Conservation (phyloP, 2,113 vertebrate genomes). For the Pteropus alecto region DNA sequence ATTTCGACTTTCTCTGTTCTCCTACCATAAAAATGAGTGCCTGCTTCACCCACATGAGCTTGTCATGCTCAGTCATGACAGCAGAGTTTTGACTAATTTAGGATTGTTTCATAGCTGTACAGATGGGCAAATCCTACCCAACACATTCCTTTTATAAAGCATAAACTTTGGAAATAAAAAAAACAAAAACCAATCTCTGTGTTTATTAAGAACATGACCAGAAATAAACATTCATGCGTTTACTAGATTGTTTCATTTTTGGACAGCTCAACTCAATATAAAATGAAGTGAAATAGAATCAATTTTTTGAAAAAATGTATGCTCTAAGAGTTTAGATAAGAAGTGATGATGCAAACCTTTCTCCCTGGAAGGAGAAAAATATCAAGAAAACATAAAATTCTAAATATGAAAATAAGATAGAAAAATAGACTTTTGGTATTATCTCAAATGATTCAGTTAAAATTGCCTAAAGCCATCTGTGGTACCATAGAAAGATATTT, state of each 20-base stretch:
- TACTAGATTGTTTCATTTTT: background rate
- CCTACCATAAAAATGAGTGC: background rate
- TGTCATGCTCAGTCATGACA: background rate
- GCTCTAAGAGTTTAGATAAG: background rate
- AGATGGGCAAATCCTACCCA: background rate
- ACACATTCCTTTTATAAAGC: background rate
- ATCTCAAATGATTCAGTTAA: background rate
- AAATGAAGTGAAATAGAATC: background rate
- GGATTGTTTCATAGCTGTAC: background rate
- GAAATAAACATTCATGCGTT: background rate
- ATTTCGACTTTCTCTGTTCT: background rate
- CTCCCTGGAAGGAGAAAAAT: background rate
- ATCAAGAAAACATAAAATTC: background rate
- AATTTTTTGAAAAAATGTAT: background rate
- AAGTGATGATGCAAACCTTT: background rate
- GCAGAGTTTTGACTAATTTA: background rate
- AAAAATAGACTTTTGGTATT: background rate
- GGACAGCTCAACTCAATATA: background rate
- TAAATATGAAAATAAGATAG: background rate
- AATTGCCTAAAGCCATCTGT: background rate
- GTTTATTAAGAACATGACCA: background rate
- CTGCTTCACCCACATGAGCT: background rate
- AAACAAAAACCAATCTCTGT: background rate
- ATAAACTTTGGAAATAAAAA: background rate
- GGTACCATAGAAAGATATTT: background rate